A percentile compares a stretch with the other conserved stretches of the same genome.
phyloP scores from a whole-genome alignment of 53 echinoderm and acorn worm genomes.

The Paelopatides confundens region DNA sequence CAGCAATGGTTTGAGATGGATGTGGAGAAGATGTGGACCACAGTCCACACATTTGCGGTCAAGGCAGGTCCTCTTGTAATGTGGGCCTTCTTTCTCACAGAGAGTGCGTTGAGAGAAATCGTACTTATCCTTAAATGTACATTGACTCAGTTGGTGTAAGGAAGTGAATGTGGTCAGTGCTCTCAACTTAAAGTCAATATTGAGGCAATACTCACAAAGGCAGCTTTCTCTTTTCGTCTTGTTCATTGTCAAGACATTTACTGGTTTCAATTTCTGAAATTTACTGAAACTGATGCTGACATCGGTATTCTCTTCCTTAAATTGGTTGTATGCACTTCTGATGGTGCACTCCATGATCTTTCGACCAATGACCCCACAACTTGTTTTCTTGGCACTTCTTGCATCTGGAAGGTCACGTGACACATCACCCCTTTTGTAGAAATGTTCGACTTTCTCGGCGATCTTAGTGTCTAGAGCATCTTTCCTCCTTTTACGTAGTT shows the following conservation, averaged over 20 bases:
- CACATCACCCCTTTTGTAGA: conserved; percentile 18
- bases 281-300: conserved; percentile 7
- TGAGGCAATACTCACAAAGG: conserved; percentile 57
- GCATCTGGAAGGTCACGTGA: conserved; percentile 58
- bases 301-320: conserved; percentile 41
- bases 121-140: not conserved
- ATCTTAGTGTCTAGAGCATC: not conserved
- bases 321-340: conserved; percentile 36
- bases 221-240: conserved; percentile 51
- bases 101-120: conserved; percentile 13
- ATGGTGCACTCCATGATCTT: conserved; percentile 48
- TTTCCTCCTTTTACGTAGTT: conserved; percentile 25
- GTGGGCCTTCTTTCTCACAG: conserved; percentile 7
- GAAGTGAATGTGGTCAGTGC: conserved; percentile 19
- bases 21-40: conserved; percentile 17
- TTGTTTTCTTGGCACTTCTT: conserved; percentile 46
- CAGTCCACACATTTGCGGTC: conserved; percentile 23
- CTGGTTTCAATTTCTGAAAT: conserved; percentile 30
- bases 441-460: conserved; percentile 19
- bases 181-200: conserved; percentile 44
- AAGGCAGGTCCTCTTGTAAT: conserved; percentile 37
- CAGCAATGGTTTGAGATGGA: not conserved
- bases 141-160: not conserved
- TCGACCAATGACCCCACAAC: conserved; percentile 1
- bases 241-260: conserved; percentile 33